Conservation (phyloP, 1,140 invertebrate genomes). For the Drosophila sp. region DNA sequence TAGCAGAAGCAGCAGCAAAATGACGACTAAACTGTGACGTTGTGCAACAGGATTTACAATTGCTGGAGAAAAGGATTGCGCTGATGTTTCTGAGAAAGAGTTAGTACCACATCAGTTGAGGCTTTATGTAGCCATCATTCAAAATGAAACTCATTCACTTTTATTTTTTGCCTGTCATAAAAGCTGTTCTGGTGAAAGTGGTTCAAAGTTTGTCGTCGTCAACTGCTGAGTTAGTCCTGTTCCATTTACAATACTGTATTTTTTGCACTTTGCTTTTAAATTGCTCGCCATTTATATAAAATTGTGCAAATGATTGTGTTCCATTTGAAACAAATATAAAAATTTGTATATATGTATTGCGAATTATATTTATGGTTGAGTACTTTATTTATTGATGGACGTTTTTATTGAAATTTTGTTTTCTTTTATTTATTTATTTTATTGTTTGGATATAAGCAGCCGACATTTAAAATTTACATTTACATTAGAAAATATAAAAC, state of each 20-base stretch:
- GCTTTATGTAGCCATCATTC: neutral
- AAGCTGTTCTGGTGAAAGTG: slow-evolving; percentile 33
- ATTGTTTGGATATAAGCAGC: no score
- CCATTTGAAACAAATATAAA: slow-evolving; percentile 2
- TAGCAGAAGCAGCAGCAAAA: slow-evolving; percentile 28
- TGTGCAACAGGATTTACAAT: slow-evolving; percentile 27
- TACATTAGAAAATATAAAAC: no score
- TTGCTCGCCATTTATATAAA: slow-evolving; percentile 18
- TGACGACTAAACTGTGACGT: slow-evolving; percentile 35
- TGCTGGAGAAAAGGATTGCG: slow-evolving; percentile 9
- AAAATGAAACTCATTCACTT: slow-evolving; percentile 33
- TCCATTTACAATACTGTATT: slow-evolving; percentile 24
- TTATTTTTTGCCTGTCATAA: slow-evolving; percentile 29
- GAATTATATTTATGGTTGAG: neutral
- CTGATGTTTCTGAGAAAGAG: neutral
- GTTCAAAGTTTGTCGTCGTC: slow-evolving; percentile 21
- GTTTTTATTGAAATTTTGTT: neutral
- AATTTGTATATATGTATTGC: neutral
- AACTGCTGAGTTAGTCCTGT: neutral
- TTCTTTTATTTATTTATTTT: no score
- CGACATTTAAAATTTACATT: no score
- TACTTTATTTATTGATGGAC: slow-evolving; percentile 18
- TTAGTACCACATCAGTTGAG: neutral
- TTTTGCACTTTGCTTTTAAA: slow-evolving; percentile 14
- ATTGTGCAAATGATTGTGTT: slow-evolving; percentile 13